Conservation (phyloP, 2,888 invertebrate species). For the Nemurella pictetii region DNA sequence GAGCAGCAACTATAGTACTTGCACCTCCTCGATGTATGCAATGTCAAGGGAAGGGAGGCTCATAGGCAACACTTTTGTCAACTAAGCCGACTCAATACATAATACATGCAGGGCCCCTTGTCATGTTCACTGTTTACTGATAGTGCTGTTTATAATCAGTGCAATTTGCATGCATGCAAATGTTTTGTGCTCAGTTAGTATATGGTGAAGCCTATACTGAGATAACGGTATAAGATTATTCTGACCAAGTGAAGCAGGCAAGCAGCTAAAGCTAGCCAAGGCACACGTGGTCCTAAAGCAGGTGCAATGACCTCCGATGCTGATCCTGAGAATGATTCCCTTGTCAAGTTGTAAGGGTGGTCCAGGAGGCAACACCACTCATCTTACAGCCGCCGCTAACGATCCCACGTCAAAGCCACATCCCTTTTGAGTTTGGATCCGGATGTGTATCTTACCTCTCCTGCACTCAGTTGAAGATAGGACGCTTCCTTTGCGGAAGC, state of each 20-base stretch:
- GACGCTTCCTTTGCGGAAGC: neutral
- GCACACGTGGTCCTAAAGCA: constrained; percentile 10
- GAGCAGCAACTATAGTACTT: neutral
- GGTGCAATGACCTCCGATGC: constrained; percentile 33
- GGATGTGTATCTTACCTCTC: neutral
- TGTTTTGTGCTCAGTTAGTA: neutral
- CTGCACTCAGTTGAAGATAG: neutral
- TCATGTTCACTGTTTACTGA: neutral
- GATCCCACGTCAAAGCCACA: too few species aligned
- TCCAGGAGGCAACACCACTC: neutral
- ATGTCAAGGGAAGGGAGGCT: neutral
- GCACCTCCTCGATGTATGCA: neutral
- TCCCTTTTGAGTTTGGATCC: neutral
- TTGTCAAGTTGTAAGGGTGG: neutral
- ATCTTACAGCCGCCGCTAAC: too few species aligned
- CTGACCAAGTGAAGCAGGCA: neutral
- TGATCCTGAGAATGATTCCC: neutral
- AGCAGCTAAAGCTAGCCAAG: neutral
- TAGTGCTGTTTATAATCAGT: neutral
- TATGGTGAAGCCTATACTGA: neutral
- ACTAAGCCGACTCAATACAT: neutral
- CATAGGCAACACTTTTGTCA: too few species aligned
- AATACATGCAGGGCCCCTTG: neutral
- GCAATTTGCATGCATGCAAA: neutral
- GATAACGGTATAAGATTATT: neutral